Base-by-base conservation (phyloP, 2,888 invertebrate genomes). In the Philaethria dido region DNA sequence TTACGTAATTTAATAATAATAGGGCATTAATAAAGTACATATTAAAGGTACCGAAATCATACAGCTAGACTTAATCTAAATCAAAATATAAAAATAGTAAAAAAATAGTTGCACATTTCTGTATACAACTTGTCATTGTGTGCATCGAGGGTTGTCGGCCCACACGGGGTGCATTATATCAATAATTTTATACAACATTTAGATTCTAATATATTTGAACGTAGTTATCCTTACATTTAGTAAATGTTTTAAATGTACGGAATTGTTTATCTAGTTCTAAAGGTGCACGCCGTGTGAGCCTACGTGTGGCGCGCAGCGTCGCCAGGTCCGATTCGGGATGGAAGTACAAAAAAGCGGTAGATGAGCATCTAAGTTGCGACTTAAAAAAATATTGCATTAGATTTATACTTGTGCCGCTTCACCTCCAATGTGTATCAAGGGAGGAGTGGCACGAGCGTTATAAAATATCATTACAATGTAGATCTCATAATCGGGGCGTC, bases 21-120 rank as follows among this genome's bases (percentile, higher is more conserved):
- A 89, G 82, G 83, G 81, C 81, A 83, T 84, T 80, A 83, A 85
- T 85, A 86, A 89, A 89, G 85, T 89, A 89, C 87, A 81, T 80
- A 80, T 84, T 85, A 85, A 82, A 84, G 83, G 84, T 85, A 85
- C 86, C 83, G 83, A 92, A 92, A 89, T 88, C 83, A 91, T 90
- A 89, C 87, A 87, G 82, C 90, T 92, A 92, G 85, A 84, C 92
- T 92, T 92, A 92, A 84, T 85, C 92, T 92, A 90, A 92, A 92
- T 90, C 86, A 92, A 91, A 89, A 91, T 92, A 92, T 89, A 92
- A 92, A 92, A 92, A 91, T 91, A 88, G 90, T 92, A 92, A 92
- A 92, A 81, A 92, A 92, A 92, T 90, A 89, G 86, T 89, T 87
- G 89, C 89, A 90, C 87, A 89, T 88, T 85, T 89, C 83, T 80